phyloP scores from a whole-genome alignment of 2,797 vertebrate genomes.

The Centroberyx gerrardi region DNA sequence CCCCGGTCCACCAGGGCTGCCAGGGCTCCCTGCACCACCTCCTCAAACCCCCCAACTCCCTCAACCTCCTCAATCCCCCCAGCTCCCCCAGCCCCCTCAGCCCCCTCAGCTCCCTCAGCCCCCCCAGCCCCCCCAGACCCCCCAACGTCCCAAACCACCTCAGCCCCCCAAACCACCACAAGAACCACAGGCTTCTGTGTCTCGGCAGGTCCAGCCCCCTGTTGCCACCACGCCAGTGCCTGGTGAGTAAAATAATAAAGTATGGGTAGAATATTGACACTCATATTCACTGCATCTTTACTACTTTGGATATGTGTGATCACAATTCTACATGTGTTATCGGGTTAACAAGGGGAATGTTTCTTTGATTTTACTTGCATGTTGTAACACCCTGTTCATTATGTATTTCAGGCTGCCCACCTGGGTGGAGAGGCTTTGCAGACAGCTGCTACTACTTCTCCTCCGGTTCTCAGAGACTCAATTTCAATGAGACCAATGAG shows the following conservation, averaged over 20 bases:
- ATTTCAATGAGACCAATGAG: constrained; percentile 89
- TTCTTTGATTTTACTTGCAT: background rate
- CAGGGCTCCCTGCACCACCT: constrained; percentile 82
- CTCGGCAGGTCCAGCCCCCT: constrained; percentile 82
- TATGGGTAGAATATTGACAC: background rate
- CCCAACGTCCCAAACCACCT: constrained; percentile 54
- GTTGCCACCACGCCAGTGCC: constrained; percentile 55
- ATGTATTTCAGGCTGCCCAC: constrained; percentile 88
- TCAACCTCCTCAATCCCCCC: constrained; percentile 72
- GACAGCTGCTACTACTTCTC: constrained; percentile 97
- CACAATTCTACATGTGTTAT: too few relatives aligned
- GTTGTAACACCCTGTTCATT: constrained; percentile 3
- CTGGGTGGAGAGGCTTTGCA: constrained; percentile 90
- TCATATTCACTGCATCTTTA: too few relatives aligned
- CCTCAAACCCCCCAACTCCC: constrained; percentile 31
- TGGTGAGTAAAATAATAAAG: constrained; percentile 67
- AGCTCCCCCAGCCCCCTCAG: background rate
- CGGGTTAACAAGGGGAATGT: too few relatives aligned
- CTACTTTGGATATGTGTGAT: too few relatives aligned
- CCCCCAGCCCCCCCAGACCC: constrained; percentile 58
- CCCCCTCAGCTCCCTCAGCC: constrained; percentile 6
- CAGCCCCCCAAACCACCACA: constrained; percentile 56
- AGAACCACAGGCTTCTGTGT: constrained; percentile 81
- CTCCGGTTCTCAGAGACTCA: constrained; percentile 83
- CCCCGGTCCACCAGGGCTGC: constrained; percentile 90